These are phyloP conservation scores for Hippocampus mohnikei DNA, from an alignment of 2,113 vertebrate species.

Conservation along the genomic window DNA sequence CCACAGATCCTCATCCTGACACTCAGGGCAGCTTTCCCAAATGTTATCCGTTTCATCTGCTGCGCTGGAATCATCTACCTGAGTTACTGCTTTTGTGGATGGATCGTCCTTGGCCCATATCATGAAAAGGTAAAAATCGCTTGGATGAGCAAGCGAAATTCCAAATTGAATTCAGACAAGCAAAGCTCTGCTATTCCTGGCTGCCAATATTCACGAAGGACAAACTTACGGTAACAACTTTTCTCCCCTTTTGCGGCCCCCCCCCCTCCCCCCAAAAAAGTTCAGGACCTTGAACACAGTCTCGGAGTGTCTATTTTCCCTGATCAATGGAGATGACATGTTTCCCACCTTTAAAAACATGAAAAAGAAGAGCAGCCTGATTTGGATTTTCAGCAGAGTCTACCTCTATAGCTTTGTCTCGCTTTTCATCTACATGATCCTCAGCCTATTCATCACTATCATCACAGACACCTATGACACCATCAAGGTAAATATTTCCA, in stretches of 20 bases:
- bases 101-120: constrained; percentile 93
- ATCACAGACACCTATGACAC: constrained; percentile 95
- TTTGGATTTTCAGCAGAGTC: constrained; percentile 90
- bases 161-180: background rate
- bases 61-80: constrained; percentile 93
- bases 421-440: constrained; percentile 96
- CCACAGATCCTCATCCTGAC: constrained; percentile 73
- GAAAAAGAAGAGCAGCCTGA: constrained; percentile 86
- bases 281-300: constrained; percentile 89
- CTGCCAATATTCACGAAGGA: background rate
- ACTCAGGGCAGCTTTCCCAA: constrained; percentile 85
- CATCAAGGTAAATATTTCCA: constrained; percentile 79
- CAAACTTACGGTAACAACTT: background rate
- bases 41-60: constrained; percentile 88
- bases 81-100: constrained; percentile 94
- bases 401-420: constrained; percentile 94
- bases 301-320: constrained; percentile 89
- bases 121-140: constrained; percentile 80
- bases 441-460: constrained; percentile 96
- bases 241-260: background rate
- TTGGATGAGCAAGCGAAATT: background rate
- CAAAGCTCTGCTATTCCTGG: background rate
- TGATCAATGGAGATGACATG: constrained; percentile 97
- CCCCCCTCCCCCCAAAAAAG: constrained; percentile 55
- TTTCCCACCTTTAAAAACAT: constrained; percentile 90